Conservation (phyloP, 2,113 vertebrate species). For the Perca fluviatilis region DNA sequence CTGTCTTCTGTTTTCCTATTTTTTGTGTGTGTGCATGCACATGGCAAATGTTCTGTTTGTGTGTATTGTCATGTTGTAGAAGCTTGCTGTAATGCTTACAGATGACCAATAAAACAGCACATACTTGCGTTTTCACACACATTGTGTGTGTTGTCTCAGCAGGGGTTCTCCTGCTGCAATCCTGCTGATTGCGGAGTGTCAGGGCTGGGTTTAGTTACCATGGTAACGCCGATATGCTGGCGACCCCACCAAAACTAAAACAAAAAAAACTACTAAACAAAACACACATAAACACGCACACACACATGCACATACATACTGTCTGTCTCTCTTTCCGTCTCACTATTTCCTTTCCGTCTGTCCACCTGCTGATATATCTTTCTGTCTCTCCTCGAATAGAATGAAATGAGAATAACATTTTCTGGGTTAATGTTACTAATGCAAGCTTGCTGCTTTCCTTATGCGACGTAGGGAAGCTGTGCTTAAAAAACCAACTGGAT, state of each 20-base stretch:
- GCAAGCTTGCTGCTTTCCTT: conserved; percentile 13
- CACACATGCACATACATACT: not conserved
- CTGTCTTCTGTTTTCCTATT: not conserved
- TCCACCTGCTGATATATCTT: not conserved
- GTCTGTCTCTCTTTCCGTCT: not conserved
- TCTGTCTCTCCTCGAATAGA: not conserved
- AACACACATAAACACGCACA: not conserved
- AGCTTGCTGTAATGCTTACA: conserved; percentile 44
- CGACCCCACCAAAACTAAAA: conserved; percentile 11
- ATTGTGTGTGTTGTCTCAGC: conserved; percentile 68
- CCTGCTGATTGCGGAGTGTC: conserved; percentile 75
- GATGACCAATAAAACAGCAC: conserved; percentile 56
- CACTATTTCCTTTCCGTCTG: not conserved
- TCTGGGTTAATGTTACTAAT: conserved; percentile 35
- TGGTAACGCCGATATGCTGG: conserved; percentile 74
- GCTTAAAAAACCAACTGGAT: conserved; percentile 41
- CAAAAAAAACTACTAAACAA: not conserved
- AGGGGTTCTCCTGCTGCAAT: conserved; percentile 80
- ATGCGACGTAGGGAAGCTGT: conserved; percentile 18
- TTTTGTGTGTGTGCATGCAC: conserved; percentile 18
- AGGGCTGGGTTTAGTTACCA: conserved; percentile 79
- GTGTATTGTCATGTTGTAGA: conserved; percentile 25
- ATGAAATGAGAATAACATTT: conserved; percentile 29
- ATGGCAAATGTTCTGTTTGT: conserved; percentile 6
- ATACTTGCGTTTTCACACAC: conserved; percentile 15